Evolutionary conservation across 2,888 invertebrate genomes (phyloP), one percentile per base, ranked within the genome.

Genomic region (Amiota minor): DNA sequence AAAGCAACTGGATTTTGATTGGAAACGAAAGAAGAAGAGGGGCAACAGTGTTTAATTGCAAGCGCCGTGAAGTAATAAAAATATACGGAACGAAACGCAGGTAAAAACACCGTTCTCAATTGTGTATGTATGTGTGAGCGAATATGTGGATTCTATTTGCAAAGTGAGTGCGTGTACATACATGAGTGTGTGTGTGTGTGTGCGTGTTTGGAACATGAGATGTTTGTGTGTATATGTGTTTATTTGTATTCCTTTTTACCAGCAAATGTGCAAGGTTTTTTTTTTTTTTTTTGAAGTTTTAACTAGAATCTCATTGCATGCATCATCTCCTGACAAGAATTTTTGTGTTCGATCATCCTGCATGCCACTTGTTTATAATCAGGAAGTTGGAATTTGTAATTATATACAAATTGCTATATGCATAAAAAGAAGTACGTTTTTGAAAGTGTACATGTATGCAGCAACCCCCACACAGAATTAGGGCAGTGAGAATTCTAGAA

Each of bases 31-130:
- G 23, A 61, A 16, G 61, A 61, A 18, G 10, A n/a, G 56, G n/a
- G 56, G 18, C 16, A 56, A 18, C 56, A 18, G 56, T 18, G 56
- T n/a, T 53, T 9, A n/a, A 53, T 53, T 55, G 14, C n/a, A 62
- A 62, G 14, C 9, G 23, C 18, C 12, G 59, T 9, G 18, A 59
- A 59, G 20, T 9, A 59, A 59, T 12, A 59, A 77, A 71, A 55
- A 75, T 71, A 71, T 75, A 70, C 74, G 72, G 72, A 65, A 73
- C 65, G 59, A 65, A 82, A 79, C 81, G 81, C 85, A 83, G 83
- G 83, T 83, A 79, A 83, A 81, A 73, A 65, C 47, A 49, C 10
- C n/a, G 35, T 45, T 64, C 20, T 62, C 16, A 14, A 16, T 50
- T 68, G 67, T 68, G 50, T 49, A 68, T 68, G 53, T 53, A 35